phyloP scores from a whole-genome alignment of 2,797 vertebrate species.

The Threskiornis aethiopicus region DNA sequence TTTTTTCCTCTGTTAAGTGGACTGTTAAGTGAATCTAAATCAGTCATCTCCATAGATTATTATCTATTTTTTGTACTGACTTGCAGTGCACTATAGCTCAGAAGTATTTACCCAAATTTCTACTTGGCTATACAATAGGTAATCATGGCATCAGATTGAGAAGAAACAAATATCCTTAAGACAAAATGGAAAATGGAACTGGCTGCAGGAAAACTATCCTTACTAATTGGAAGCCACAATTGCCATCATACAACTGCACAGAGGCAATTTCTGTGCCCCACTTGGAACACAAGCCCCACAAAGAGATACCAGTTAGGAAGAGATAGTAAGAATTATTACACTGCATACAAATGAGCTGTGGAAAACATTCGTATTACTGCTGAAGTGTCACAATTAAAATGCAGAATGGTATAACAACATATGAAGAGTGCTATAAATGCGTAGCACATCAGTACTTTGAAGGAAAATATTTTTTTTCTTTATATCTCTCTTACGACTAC shows the following conservation, averaged over 20 bases:
- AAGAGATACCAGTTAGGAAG: not conserved
- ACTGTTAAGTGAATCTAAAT: conserved; percentile 15
- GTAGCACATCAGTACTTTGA: not conserved
- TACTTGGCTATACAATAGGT: not conserved
- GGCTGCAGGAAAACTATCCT: not conserved
- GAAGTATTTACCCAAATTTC: not conserved
- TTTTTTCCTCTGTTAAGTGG: not conserved
- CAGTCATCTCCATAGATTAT: not conserved
- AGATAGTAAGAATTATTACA: not conserved
- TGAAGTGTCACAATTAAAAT: not conserved
- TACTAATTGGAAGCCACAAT: not conserved
- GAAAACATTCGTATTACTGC: not conserved
- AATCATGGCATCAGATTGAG: not conserved
- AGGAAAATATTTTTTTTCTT: not conserved
- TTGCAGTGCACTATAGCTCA: not conserved
- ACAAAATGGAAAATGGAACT: not conserved
- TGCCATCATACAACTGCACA: not conserved
- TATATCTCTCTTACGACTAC: not conserved
- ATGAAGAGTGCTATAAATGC: not conserved
- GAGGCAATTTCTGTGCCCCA: not conserved
- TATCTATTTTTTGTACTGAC: not conserved
- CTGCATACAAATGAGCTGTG: not conserved
- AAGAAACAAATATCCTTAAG: not conserved
- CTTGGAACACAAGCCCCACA: not conserved
- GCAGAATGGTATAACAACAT: not conserved